Conservation (phyloP, 2,888 invertebrate species). For the Drosophila meridionalis region DNA sequence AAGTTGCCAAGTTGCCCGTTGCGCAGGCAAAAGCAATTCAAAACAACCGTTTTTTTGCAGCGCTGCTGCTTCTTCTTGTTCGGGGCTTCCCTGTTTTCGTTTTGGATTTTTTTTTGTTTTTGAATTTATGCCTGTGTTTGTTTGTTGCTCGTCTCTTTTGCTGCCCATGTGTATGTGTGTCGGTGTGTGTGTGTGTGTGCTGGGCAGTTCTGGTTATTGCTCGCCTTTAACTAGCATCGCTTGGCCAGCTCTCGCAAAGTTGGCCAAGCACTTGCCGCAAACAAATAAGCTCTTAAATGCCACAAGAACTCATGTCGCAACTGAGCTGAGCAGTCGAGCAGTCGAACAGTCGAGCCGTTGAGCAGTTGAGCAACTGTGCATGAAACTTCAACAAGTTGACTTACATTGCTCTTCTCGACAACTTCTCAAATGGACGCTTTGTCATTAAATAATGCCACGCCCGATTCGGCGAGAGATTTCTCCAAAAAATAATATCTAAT, state of each 20-base stretch:
- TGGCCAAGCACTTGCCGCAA: slow-evolving; percentile 32
- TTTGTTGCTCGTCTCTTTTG: slow-evolving; percentile 19
- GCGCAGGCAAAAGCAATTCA: slow-evolving; percentile 61
- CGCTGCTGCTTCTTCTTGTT: slow-evolving; percentile 12
- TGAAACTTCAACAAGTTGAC: slow-evolving; percentile 8
- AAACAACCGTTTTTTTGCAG: slow-evolving; percentile 54
- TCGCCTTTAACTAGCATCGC: slow-evolving; percentile 4
- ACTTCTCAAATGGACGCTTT: slow-evolving; percentile 6
- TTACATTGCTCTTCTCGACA: not conserved
- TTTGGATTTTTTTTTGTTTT: slow-evolving; percentile 13
- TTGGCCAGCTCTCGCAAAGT: slow-evolving; percentile 13
- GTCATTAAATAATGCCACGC: slow-evolving; percentile 1
- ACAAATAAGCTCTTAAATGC: slow-evolving; percentile 34
- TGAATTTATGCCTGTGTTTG: slow-evolving; percentile 52
- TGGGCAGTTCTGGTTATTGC: slow-evolving; percentile 44
- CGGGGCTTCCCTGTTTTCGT: slow-evolving; percentile 14
- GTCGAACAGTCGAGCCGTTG: not conserved
- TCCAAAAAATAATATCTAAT: not conserved
- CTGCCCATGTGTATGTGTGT: not conserved
- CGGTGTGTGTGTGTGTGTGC: slow-evolving; percentile 14
- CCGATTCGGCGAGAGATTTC: not conserved
- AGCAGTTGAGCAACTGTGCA: not conserved
- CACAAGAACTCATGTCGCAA: slow-evolving; percentile 2
- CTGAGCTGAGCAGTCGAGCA: not conserved
- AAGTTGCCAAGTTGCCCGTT: slow-evolving; percentile 60